Percentiles rank a stretch among this genome's conserved stretches.
These are phyloP conservation scores for Amblyteles armatorius DNA, from an alignment of 2,888 invertebrate genomes.

Conservation along the genomic window DNA sequence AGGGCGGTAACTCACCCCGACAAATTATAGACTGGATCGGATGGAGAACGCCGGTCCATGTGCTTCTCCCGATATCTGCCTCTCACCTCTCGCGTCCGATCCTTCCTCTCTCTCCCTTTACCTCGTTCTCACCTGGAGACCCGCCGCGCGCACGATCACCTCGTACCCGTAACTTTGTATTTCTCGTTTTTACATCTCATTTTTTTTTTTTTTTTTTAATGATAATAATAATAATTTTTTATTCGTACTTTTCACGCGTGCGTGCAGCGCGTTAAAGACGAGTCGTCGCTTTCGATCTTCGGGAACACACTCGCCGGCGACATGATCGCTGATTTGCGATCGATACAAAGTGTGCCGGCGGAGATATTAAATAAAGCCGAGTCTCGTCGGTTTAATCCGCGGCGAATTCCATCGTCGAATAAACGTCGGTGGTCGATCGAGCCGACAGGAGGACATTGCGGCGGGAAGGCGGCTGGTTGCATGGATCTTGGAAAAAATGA, in stretches of 20 bases:
- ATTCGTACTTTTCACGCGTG: background rate
- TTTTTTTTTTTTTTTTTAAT: slow-evolving; percentile 18
- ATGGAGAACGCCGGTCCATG: slow-evolving; percentile 75
- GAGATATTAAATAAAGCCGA: background rate
- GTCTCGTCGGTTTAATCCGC: background rate
- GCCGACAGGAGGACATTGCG: background rate
- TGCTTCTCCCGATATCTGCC: slow-evolving; percentile 62
- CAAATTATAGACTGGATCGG: slow-evolving; percentile 82
- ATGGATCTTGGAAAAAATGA: background rate
- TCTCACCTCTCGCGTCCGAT: slow-evolving; percentile 50
- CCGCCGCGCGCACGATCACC: background rate
- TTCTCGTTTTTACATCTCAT: slow-evolving; percentile 49
- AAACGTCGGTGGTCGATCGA: background rate
- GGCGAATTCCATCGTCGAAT: background rate
- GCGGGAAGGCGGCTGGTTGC: background rate
- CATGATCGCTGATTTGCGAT: slow-evolving; percentile 6
- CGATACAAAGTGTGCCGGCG: background rate
- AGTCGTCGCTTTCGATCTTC: slow-evolving; percentile 12
- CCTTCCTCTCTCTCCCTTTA: slow-evolving; percentile 41
- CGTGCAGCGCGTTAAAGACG: slow-evolving; percentile 5
- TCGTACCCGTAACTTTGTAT: slow-evolving; percentile 28
- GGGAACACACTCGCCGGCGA: background rate
- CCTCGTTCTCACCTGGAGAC: background rate
- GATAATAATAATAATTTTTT: too few species aligned
- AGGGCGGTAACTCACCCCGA: slow-evolving; percentile 84